A percentile compares a stretch with the other conserved stretches of the same genome.
phyloP scores from a whole-genome alignment of 1,140 invertebrate species.

The Atta texana region DNA sequence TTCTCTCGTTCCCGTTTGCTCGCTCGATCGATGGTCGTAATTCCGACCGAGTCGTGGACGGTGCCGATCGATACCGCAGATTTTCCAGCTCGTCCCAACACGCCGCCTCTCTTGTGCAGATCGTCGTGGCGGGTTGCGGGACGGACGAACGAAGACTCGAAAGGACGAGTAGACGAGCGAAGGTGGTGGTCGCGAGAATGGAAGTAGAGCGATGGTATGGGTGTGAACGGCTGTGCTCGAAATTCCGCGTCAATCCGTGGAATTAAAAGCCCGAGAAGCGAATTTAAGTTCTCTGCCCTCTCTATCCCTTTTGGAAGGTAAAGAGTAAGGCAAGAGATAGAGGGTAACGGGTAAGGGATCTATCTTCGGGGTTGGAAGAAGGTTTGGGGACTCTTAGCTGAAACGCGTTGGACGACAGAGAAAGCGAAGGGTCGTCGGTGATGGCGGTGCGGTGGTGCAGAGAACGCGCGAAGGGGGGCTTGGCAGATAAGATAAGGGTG shows the following conservation, averaged over 20 bases:
- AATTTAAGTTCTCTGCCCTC: conserved; percentile 76
- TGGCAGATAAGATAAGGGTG: conserved; percentile 84
- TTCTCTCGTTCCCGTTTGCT: conserved; percentile 25
- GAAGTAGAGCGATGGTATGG: conserved; percentile 17
- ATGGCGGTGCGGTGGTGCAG: background rate
- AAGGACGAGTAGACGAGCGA: background rate
- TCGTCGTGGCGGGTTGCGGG: background rate
- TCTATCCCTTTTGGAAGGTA: conserved; percentile 21
- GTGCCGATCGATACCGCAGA: conserved; percentile 70
- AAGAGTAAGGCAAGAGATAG: conserved; percentile 29
- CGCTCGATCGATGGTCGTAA: conserved; percentile 72
- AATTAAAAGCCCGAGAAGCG: conserved; percentile 81
- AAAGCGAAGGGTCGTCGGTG: conserved; percentile 39
- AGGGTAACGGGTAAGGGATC: conserved; percentile 31
- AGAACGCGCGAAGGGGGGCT: conserved; percentile 53
- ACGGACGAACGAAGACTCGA: conserved; percentile 14
- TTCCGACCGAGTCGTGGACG: conserved; percentile 65
- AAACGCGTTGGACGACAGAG: conserved; percentile 48
- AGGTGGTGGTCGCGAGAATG: background rate
- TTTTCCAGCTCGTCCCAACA: conserved; percentile 63
- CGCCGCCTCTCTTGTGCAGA: conserved; percentile 4
- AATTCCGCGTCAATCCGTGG: conserved; percentile 75
- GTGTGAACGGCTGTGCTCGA: conserved; percentile 47
- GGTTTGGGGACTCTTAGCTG: conserved; percentile 32
- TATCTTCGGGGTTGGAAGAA: conserved; percentile 45